phyloP scores from a whole-genome alignment of 2,797 vertebrate species.

The Hippopotamyrus pictus region DNA sequence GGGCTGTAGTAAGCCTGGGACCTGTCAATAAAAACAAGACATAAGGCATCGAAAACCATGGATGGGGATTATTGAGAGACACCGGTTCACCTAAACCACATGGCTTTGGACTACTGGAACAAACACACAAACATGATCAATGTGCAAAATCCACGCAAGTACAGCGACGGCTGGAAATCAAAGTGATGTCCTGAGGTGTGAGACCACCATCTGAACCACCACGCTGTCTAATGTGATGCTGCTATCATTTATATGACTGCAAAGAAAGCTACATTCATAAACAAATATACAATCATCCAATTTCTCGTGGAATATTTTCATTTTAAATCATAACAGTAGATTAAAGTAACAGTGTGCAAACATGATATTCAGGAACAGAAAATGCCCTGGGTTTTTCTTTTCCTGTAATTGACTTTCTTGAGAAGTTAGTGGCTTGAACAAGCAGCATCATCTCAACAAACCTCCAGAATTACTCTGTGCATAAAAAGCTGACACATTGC shows the following conservation, averaged over 20 bases:
- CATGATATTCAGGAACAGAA: neutral
- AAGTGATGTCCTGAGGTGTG: neutral
- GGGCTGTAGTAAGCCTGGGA: neutral
- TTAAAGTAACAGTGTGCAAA: neutral
- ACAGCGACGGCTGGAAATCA: neutral
- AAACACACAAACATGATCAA: neutral
- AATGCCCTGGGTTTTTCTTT: neutral
- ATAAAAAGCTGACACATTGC: neutral
- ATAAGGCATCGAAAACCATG: neutral
- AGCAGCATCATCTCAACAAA: neutral
- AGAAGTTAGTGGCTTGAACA: neutral
- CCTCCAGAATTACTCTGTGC: neutral
- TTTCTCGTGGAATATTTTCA: neutral
- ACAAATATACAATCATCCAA: neutral
- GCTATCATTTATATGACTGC: neutral
- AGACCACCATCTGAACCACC: neutral
- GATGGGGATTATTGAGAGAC: neutral
- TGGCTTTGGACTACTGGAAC: neutral
- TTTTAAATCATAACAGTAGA: neutral
- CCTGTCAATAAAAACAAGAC: neutral
- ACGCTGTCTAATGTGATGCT: neutral
- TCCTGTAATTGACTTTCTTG: neutral
- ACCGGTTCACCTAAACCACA: neutral
- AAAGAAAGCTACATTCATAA: neutral
- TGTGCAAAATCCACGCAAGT: neutral